Conservation (phyloP, 2,888 invertebrate genomes). For the Ophioninae sp. region DNA sequence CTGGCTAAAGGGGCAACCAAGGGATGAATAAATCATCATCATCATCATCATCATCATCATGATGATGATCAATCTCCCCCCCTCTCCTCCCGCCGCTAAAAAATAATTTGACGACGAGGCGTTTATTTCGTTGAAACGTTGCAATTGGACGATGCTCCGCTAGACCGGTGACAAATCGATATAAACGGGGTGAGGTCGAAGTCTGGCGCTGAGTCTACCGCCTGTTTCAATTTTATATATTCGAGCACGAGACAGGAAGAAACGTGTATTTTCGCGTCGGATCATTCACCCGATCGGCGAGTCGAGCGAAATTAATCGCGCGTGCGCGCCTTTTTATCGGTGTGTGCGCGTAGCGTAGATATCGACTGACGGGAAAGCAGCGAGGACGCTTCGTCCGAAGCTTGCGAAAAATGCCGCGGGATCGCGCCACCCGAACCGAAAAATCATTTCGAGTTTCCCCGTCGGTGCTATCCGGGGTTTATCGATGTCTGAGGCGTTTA, state of each 20-base stretch:
- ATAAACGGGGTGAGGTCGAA: constrained; percentile 25
- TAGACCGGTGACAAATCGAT: constrained; percentile 49
- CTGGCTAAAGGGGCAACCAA: too few relatives aligned
- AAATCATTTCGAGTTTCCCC: background rate
- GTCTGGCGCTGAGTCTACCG: constrained; percentile 40
- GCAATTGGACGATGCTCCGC: background rate
- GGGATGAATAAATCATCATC: too few relatives aligned
- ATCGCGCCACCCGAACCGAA: constrained; percentile 41
- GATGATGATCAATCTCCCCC: too few relatives aligned
- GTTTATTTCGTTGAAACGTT: constrained; percentile 4
- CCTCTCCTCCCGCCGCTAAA: too few relatives aligned
- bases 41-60: too few relatives aligned
- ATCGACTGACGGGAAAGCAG: constrained; percentile 53
- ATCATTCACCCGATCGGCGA: constrained; percentile 51
- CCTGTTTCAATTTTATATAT: constrained; percentile 36
- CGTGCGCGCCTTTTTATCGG: background rate
- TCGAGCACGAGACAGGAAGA: constrained; percentile 37
- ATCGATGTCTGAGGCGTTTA: background rate
- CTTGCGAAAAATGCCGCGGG: constrained; percentile 46
- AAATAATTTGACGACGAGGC: constrained; percentile 37
- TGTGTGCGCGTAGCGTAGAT: constrained; percentile 1
- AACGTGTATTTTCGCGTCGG: background rate
- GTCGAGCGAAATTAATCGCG: background rate
- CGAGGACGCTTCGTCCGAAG: constrained; percentile 1
- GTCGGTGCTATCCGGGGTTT: background rate